A percentile compares a stretch with the other conserved stretches of the same genome.
These are phyloP conservation scores for Australoheros facetus DNA, from an alignment of 2,797 vertebrate genomes.

Conservation along the genomic window DNA sequence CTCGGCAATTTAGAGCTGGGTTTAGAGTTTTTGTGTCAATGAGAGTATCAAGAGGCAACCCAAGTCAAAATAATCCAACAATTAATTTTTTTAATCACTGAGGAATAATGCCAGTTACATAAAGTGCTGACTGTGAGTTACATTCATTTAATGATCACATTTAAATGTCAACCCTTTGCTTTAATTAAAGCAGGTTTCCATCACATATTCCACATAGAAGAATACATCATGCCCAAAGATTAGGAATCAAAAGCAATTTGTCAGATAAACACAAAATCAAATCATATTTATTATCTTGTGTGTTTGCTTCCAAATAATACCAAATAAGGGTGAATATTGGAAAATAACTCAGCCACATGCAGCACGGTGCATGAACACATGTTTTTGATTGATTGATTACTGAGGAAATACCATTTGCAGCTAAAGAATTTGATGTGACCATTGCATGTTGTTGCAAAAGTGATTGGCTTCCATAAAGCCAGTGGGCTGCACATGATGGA, in stretches of 20 bases:
- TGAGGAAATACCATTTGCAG: neutral
- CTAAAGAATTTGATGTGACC: neutral
- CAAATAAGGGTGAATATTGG: neutral
- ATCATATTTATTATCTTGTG: neutral
- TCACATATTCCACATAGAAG: rapidly evolving
- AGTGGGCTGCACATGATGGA: too few relatives aligned
- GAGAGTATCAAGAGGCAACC: neutral
- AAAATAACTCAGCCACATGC: neutral
- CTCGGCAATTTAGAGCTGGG: neutral
- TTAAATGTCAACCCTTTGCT: neutral
- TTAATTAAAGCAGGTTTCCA: neutral
- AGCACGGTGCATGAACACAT: neutral
- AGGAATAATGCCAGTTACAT: neutral
- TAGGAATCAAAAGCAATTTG: neutral
- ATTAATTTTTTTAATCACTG: neutral
- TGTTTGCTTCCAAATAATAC: neutral
- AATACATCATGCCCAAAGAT: neutral
- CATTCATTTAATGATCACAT: neutral
- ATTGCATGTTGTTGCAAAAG: too few relatives aligned
- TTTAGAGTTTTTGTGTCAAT: neutral
- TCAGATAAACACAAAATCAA: neutral
- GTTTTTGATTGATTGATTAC: neutral
- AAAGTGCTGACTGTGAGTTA: neutral
- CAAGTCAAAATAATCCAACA: neutral
- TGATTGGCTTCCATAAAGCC: neutral